These are phyloP conservation scores for Falco punctatus DNA, from an alignment of 2,113 vertebrate species.

Conservation along the genomic window DNA sequence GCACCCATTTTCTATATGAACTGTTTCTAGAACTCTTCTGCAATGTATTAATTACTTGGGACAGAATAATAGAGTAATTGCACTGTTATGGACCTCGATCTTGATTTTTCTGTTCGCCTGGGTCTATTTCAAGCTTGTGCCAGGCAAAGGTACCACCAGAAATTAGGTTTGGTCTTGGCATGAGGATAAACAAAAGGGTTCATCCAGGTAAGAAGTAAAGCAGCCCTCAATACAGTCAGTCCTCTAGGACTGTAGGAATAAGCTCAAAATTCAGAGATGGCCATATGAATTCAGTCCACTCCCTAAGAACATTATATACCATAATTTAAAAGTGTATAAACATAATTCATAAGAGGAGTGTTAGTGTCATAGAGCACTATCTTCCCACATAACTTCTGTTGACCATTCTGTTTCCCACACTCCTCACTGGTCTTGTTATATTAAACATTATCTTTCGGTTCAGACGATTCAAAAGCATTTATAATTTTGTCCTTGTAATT, in stretches of 20 bases:
- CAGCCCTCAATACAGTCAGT: neutral
- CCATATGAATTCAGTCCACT: neutral
- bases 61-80: neutral
- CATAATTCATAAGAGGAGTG: neutral
- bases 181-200: neutral
- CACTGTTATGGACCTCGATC: fast-evolving
- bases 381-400: neutral
- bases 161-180: neutral
- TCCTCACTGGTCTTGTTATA: neutral
- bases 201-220: neutral
- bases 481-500: neutral
- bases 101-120: neutral
- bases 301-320: neutral
- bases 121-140: neutral
- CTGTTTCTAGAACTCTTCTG: neutral
- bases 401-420: neutral
- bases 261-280: neutral
- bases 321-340: neutral
- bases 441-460: neutral
- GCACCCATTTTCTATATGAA: neutral
- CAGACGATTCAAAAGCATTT: neutral
- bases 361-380: fast-evolving
- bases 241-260: neutral
- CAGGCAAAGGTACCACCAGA: neutral
- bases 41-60: neutral